Conservation (phyloP, 2,113 vertebrate genomes). For the Eretmochelys imbricata region DNA sequence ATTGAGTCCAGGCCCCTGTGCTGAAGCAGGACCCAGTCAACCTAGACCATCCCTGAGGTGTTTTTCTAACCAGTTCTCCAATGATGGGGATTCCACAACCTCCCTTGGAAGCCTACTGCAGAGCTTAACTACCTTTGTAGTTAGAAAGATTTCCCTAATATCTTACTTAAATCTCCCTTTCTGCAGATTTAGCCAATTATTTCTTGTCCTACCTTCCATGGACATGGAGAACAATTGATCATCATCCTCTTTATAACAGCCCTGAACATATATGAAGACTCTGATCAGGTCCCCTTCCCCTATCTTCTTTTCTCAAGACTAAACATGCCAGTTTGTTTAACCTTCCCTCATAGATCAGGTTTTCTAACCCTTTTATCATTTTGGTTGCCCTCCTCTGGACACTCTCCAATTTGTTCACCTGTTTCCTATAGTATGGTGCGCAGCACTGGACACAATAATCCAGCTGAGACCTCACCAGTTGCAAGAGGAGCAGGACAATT, state of each 20-base stretch:
- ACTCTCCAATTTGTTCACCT: neutral
- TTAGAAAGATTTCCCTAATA: neutral
- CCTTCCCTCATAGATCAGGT: neutral
- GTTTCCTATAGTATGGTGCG: neutral
- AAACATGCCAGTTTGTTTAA: neutral
- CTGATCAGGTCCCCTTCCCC: neutral
- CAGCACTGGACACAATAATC: neutral
- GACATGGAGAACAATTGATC: neutral
- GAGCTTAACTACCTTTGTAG: neutral
- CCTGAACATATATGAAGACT: neutral
- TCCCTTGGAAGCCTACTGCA: neutral
- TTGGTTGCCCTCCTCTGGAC: neutral
- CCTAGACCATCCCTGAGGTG: neutral
- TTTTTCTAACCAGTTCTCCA: neutral
- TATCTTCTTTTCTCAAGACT: neutral
- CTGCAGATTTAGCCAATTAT: neutral
- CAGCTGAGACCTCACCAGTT: neutral
- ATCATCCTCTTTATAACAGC: neutral
- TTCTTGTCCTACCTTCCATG: neutral
- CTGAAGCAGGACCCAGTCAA: neutral
- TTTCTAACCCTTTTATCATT: neutral
- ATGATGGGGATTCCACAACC: neutral
- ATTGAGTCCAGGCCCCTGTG: neutral
- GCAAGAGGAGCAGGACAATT: neutral
- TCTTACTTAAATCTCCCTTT: neutral